A percentile compares a stretch with the other conserved stretches of the same genome.
These are phyloP conservation scores for Poecilus cupreus DNA, from an alignment of 2,888 invertebrate genomes.

Conservation along the genomic window DNA sequence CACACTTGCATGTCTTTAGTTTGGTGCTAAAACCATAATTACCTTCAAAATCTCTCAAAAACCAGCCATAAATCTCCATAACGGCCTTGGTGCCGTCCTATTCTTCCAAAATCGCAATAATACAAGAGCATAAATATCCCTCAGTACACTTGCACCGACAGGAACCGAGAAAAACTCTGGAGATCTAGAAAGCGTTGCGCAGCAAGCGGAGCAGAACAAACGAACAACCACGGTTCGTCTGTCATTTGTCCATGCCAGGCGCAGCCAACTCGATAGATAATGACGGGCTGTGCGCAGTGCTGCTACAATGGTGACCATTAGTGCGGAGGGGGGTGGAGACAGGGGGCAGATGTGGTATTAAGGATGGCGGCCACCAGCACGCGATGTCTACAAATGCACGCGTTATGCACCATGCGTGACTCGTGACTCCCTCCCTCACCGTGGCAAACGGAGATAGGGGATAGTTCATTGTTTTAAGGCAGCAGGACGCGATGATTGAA, in stretches of 20 bases:
- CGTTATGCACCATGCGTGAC: neutral
- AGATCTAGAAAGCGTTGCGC: slow-evolving; percentile 35
- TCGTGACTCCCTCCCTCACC: no score
- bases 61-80: slow-evolving; percentile 30
- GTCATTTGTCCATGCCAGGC: slow-evolving; percentile 50
- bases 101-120: slow-evolving; percentile 49
- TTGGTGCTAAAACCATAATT: slow-evolving; percentile 46
- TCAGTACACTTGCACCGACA: slow-evolving; percentile 19
- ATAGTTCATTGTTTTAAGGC: slow-evolving; percentile 4
- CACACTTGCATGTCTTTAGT: slow-evolving; percentile 37
- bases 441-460: no score
- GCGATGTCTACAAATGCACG: slow-evolving; percentile 1
- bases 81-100: slow-evolving; percentile 34
- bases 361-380: neutral
- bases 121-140: slow-evolving; percentile 50
- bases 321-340: neutral
- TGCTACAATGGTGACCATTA: slow-evolving; percentile 23
- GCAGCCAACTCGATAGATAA: slow-evolving; percentile 37
- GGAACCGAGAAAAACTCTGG: neutral
- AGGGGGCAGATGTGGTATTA: neutral
- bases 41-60: slow-evolving; percentile 42
- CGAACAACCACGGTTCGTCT: slow-evolving; percentile 38
- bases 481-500: neutral
- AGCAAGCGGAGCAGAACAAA: slow-evolving; percentile 44
- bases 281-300: slow-evolving; percentile 19